phyloP scores from a whole-genome alignment of 2,888 invertebrate genomes.

The Chrysodeixis includens region DNA sequence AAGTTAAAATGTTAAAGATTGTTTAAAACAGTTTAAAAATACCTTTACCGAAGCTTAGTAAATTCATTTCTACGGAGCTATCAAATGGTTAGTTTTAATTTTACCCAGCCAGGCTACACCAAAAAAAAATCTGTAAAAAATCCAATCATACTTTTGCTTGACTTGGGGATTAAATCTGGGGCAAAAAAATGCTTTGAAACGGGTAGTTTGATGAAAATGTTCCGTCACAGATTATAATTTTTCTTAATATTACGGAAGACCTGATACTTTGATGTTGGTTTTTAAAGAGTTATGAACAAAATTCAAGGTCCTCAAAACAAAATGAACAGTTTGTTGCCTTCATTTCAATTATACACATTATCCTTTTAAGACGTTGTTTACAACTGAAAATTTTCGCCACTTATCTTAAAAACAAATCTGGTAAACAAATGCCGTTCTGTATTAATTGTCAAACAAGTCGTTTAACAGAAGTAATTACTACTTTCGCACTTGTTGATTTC shows the following conservation, averaged over 20 bases:
- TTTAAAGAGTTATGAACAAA: too few relatives aligned
- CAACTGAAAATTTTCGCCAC: neutral
- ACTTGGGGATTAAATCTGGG: neutral
- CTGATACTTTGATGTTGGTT: too few relatives aligned
- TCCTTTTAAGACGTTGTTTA: too few relatives aligned
- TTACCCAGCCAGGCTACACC: neutral
- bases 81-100: neutral
- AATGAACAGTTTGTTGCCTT: too few relatives aligned
- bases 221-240: neutral
- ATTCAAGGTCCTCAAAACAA: too few relatives aligned
- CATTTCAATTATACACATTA: too few relatives aligned
- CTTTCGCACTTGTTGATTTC: slow-evolving; percentile 71
- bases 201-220: neutral
- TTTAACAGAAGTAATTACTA: slow-evolving; percentile 69
- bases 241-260: too few relatives aligned
- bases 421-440: slow-evolving; percentile 47
- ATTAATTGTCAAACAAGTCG: slow-evolving; percentile 63
- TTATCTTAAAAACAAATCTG: neutral
- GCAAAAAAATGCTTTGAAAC: neutral
- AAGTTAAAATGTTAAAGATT: slow-evolving; percentile 29
- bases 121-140: neutral
- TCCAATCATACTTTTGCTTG: slow-evolving; percentile 6
- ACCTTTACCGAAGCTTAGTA: neutral
- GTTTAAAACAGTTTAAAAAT: neutral
- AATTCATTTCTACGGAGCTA: neutral